Percentiles rank a stretch among this genome's conserved stretches.
Evolutionary conservation across 1,140 invertebrate species (phyloP).

Genomic region (Callitettix versicolor): DNA sequence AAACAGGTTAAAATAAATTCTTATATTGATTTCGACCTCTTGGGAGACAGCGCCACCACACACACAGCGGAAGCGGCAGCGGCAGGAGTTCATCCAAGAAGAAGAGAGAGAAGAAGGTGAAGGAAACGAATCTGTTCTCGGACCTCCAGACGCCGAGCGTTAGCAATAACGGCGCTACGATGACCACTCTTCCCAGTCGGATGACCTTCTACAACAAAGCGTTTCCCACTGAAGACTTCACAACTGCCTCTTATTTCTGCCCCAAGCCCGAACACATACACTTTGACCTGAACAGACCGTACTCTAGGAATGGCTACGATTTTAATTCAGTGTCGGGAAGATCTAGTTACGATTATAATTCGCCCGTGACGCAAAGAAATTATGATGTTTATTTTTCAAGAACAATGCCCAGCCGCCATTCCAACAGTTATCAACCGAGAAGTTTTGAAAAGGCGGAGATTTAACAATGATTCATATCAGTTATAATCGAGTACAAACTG

Average conservation of each 20-base stretch:
- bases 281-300: background rate
- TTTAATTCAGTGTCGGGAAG: background rate
- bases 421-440: slow-evolving; percentile 20
- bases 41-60: background rate
- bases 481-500: too few relatives aligned
- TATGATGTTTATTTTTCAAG: background rate
- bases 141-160: slow-evolving; percentile 21
- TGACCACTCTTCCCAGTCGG: slow-evolving; percentile 11
- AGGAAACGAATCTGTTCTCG: slow-evolving; percentile 12
- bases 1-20: slow-evolving; percentile 3
- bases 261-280: slow-evolving; percentile 14
- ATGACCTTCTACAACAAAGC: slow-evolving; percentile 23
- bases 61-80: background rate
- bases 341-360: background rate
- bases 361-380: background rate
- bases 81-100: background rate
- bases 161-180: slow-evolving; percentile 19
- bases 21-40: slow-evolving; percentile 6
- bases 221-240: slow-evolving; percentile 10
- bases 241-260: slow-evolving; percentile 20
- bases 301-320: background rate
- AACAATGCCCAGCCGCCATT: slow-evolving; percentile 10
- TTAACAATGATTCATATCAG: slow-evolving; percentile 8
- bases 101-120: slow-evolving; percentile 5
- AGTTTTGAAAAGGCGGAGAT: slow-evolving; percentile 24